A percentile compares a stretch with the other conserved stretches of the same genome.
Conservation (phyloP, 2,888 invertebrate species). For the Acholoe squamosa region DNA sequence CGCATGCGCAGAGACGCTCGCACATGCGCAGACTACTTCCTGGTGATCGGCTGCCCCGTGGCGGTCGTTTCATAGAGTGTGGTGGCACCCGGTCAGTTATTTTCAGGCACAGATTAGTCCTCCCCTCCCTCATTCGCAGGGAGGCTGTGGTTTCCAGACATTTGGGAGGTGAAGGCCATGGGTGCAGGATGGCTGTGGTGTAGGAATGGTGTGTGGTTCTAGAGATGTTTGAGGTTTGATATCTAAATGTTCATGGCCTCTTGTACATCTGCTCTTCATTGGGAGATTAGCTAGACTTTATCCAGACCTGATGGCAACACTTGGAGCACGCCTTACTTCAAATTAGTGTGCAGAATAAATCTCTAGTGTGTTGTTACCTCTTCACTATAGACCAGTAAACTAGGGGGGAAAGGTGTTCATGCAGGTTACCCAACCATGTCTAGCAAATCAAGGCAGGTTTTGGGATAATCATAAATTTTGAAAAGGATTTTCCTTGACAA, state of each 20-base stretch:
- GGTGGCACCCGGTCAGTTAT: constrained; percentile 44
- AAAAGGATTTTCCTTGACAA: too few species aligned
- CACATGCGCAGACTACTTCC: constrained; percentile 3
- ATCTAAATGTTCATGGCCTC: background rate
- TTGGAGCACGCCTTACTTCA: background rate
- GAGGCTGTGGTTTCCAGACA: background rate
- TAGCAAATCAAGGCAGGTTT: too few species aligned
- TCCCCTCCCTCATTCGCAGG: background rate
- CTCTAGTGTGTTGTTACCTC: too few species aligned
- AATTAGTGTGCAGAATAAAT: too few species aligned
- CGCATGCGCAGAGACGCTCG: background rate
- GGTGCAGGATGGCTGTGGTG: background rate
- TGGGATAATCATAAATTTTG: too few species aligned
- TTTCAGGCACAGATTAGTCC: background rate
- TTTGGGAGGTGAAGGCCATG: background rate
- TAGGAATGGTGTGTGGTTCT: background rate
- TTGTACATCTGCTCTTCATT: background rate
- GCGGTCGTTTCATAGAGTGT: background rate
- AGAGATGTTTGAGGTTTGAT: background rate
- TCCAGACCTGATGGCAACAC: background rate
- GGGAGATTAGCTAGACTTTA: background rate
- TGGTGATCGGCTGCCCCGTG: background rate
- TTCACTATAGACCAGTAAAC: too few species aligned
- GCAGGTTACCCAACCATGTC: too few species aligned
- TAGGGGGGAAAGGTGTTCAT: too few species aligned